Conservation (phyloP, 2,888 invertebrate genomes). For the Leptinotarsa juncta region DNA sequence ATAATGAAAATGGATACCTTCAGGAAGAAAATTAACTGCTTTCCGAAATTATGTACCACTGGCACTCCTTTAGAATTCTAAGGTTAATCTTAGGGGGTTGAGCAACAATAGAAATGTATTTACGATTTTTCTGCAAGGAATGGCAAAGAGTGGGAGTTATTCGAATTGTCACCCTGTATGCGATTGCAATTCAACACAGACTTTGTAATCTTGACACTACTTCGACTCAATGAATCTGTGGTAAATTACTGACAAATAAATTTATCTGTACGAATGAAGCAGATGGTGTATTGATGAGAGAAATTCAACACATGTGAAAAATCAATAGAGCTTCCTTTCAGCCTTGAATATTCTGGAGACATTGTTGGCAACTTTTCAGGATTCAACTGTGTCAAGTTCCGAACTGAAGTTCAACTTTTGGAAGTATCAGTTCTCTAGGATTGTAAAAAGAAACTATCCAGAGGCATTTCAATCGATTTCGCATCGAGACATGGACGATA, state of each 20-base stretch:
- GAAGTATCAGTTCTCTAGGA: neutral
- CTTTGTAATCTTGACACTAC: too few relatives aligned
- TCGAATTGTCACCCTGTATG: too few relatives aligned
- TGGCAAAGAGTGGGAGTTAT: too few relatives aligned
- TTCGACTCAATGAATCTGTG: too few relatives aligned
- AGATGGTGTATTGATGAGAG: neutral
- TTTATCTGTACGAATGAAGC: neutral
- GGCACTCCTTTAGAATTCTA: too few relatives aligned
- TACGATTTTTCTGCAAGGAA: too few relatives aligned
- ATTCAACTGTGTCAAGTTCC: neutral
- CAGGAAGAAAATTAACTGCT: too few relatives aligned
- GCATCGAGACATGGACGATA: neutral
- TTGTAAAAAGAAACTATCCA: neutral
- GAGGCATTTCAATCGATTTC: neutral
- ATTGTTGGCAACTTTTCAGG: constrained; percentile 10
- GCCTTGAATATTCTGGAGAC: neutral
- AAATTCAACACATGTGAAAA: constrained; percentile 1
- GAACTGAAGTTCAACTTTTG: constrained; percentile 5
- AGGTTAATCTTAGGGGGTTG: too few relatives aligned
- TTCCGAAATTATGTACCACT: too few relatives aligned
- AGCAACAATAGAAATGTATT: too few relatives aligned
- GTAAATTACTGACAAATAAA: neutral
- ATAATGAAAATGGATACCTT: too few relatives aligned
- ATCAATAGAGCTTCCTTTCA: neutral
- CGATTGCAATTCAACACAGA: too few relatives aligned